Evolutionary conservation across 2,888 invertebrate genomes (phyloP).

Genomic region (Hypena proboscidalis): DNA sequence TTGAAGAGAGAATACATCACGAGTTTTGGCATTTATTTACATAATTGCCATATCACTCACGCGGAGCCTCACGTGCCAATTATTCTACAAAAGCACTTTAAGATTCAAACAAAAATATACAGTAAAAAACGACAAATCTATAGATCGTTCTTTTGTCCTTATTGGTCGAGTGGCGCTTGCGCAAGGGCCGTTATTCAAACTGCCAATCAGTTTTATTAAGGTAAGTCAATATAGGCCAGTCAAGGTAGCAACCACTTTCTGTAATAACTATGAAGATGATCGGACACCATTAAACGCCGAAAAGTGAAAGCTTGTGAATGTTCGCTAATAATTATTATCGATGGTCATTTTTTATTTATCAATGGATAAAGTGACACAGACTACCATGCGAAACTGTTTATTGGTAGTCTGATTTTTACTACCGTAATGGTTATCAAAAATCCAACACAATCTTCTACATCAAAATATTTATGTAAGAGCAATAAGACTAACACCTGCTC

Average conservation of each 20-base stretch:
- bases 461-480: too few species aligned
- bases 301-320: slow-evolving; percentile 66
- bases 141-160: slow-evolving; percentile 52
- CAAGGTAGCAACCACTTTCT: slow-evolving; percentile 27
- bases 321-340: slow-evolving; percentile 48
- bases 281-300: slow-evolving; percentile 45
- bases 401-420: neutral
- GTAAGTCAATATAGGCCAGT: slow-evolving; percentile 48
- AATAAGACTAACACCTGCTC: too few species aligned
- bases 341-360: slow-evolving; percentile 43
- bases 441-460: neutral
- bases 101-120: slow-evolving; percentile 42
- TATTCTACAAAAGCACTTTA: slow-evolving; percentile 44
- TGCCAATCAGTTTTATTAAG: slow-evolving; percentile 57
- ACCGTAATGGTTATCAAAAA: neutral
- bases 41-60: slow-evolving; percentile 52
- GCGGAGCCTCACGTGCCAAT: slow-evolving; percentile 47
- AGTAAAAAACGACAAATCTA: slow-evolving; percentile 1
- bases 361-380: slow-evolving; percentile 6
- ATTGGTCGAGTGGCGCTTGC: slow-evolving; percentile 70
- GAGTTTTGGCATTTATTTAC: slow-evolving; percentile 49
- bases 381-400: slow-evolving; percentile 6
- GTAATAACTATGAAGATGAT: slow-evolving; percentile 37
- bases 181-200: slow-evolving; percentile 71
- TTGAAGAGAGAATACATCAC: slow-evolving; percentile 30